phyloP scores from a whole-genome alignment of 2,888 invertebrate genomes.

The Phalera bucephala region DNA sequence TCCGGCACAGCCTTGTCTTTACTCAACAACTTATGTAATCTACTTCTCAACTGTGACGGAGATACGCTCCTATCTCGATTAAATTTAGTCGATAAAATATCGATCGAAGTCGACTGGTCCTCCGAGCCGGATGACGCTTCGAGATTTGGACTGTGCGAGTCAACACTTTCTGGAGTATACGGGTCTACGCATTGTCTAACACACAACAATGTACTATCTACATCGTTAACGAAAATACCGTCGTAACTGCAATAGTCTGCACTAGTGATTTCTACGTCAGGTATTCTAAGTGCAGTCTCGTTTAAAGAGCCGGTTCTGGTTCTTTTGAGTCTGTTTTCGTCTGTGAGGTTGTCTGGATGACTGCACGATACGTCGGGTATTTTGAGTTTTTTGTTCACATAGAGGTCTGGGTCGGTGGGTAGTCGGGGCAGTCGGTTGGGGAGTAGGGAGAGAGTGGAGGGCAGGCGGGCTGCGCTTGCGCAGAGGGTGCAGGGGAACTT shows the following conservation, averaged over 20 bases:
- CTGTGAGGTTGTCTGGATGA: conserved; percentile 35
- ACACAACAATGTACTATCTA: conserved; percentile 76
- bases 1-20: conserved; percentile 49
- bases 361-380: conserved; percentile 24
- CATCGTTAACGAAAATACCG: conserved; percentile 77
- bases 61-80: conserved; percentile 79
- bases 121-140: conserved; percentile 60
- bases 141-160: conserved; percentile 88
- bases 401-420: conserved; percentile 59
- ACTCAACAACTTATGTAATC: conserved; percentile 74
- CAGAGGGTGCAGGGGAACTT: conserved; percentile 63
- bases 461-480: conserved; percentile 38
- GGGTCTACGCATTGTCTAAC: conserved; percentile 83
- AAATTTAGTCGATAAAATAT: conserved; percentile 49
- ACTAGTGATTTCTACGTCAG: conserved; percentile 76
- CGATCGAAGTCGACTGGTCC: conserved; percentile 48
- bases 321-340: conserved; percentile 42
- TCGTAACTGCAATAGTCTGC: conserved; percentile 69
- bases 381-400: conserved; percentile 33
- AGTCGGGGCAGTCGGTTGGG: conserved; percentile 33
- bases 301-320: conserved; percentile 62
- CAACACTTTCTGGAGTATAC: conserved; percentile 92
- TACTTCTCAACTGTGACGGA: conserved; percentile 84
- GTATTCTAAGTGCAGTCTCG: conserved; percentile 59
- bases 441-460: conserved; percentile 30